Conservation (phyloP, 2,888 invertebrate genomes). For the Chouioia cunea region DNA sequence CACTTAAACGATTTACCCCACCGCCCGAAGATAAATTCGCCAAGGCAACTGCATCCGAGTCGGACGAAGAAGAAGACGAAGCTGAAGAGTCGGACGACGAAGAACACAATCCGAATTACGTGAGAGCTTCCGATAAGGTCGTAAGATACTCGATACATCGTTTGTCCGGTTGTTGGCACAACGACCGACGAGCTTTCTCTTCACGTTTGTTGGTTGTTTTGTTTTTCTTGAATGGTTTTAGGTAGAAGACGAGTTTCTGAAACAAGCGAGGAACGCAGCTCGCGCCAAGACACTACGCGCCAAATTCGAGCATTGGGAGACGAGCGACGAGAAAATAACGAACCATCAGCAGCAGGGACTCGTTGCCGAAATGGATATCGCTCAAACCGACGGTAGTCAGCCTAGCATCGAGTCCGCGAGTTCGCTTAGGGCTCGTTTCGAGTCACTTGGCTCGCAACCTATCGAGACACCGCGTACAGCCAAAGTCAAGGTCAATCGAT, state of each 20-base stretch:
- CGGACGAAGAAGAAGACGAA: constrained; percentile 71
- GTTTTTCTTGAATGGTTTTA: constrained; percentile 31
- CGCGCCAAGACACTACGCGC: constrained; percentile 87
- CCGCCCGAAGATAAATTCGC: constrained; percentile 80
- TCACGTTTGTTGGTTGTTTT: not conserved
- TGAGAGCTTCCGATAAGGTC: constrained; percentile 70
- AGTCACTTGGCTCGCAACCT: constrained; percentile 79
- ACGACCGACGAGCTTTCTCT: not conserved
- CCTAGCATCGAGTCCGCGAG: constrained; percentile 88
- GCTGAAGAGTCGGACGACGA: constrained; percentile 71
- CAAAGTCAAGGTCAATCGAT: constrained; percentile 85
- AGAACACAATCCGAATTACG: constrained; percentile 65
- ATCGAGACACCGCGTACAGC: constrained; percentile 70
- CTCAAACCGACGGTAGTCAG: constrained; percentile 75
- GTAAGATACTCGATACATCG: constrained; percentile 13
- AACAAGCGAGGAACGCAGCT: constrained; percentile 83
- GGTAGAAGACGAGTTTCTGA: constrained; percentile 78
- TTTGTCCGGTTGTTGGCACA: not conserved
- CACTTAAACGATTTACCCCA: constrained; percentile 90
- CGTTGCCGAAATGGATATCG: constrained; percentile 68
- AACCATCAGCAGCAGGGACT: constrained; percentile 63
- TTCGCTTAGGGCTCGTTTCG: constrained; percentile 88
- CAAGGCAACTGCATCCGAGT: constrained; percentile 69
- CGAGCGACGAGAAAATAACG: constrained; percentile 70
- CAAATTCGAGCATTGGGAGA: constrained; percentile 91